Base-by-base conservation (phyloP, 2,113 vertebrate genomes). In the Sylvicapra grimmia region DNA sequence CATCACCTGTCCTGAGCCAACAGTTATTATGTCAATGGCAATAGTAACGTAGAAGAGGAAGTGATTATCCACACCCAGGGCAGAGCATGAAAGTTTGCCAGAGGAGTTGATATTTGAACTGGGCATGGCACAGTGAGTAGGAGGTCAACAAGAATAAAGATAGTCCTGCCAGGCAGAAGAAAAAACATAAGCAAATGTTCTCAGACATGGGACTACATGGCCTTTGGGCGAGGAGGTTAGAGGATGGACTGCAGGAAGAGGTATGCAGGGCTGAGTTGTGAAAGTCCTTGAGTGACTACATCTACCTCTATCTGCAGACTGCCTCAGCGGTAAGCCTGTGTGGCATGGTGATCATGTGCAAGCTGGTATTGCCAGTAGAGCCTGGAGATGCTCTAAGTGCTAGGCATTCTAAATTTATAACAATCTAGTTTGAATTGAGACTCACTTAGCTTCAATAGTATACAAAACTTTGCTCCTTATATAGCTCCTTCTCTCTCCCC, bases 321-420 rank as follows among this genome's bases (percentile, higher is more conserved):
- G n/a, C 33, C 80, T 84, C 51, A 54, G 33, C 54, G 19, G 51
- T 54, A n/a, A 54, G 51, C 51, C 82, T 54, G 19, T 98, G 99
- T 79, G 99, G 98, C 1, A n/a, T 99, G 93, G 6, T 98, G 86
- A 86, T 99, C 31, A 98, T 93, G 61, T 99, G 99, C 75, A n/a
- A 61, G 61, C 65, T 99, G 47, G 97, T 99, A 72, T 96, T 99
- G 65, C 99, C 99, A 4, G 92, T 51, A 95, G 29, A 96, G 85
- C 8, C 90, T 99, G 65, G 87, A 15, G 86, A 97, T 99, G 98
- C 95, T 99, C 49, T 92, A 90, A 58, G 98, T 58, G 86, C 63
- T 99, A 61, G 99, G 98, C 59, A 96, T 98, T 54, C 19, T 36
- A 15, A 84, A 84, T n/a, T 29, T 85, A 29, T 40, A 25, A 58